Conservation (phyloP, 2,113 vertebrate genomes). For the Chaetodon trifascialis region DNA sequence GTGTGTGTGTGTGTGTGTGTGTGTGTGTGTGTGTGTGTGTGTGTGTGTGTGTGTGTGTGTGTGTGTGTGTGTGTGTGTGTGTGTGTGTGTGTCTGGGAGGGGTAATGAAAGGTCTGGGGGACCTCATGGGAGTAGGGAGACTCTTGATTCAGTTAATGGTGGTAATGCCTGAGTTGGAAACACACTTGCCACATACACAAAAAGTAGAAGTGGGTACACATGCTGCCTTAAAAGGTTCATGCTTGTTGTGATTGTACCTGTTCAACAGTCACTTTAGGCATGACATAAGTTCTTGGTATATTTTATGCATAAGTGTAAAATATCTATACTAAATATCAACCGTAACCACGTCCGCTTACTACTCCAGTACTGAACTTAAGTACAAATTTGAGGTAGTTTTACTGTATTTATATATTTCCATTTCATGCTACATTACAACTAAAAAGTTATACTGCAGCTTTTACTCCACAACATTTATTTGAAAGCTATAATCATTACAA, state of each 20-base stretch:
- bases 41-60: background rate
- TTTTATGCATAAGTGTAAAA: background rate
- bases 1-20: too few species aligned
- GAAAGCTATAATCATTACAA: too few species aligned
- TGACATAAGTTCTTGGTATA: background rate
- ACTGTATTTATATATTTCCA: background rate
- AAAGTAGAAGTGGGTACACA: background rate
- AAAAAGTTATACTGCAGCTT: background rate
- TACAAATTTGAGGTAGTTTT: background rate
- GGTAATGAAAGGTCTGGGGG: conserved; percentile 28
- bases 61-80: too few species aligned
- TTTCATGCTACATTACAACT: background rate
- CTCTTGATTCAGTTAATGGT: conserved; percentile 21
- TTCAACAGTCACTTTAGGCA: background rate
- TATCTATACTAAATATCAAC: background rate
- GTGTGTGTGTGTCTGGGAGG: too few species aligned
- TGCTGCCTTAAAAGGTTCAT: background rate
- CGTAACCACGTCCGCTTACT: background rate
- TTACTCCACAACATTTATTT: background rate
- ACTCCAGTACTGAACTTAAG: background rate
- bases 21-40: background rate
- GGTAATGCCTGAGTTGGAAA: background rate
- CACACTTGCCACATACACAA: background rate
- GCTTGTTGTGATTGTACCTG: background rate
- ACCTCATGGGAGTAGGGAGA: conserved; percentile 14